phyloP scores from a whole-genome alignment of 2,113 vertebrate genomes.

The Hepsetus odoe region DNA sequence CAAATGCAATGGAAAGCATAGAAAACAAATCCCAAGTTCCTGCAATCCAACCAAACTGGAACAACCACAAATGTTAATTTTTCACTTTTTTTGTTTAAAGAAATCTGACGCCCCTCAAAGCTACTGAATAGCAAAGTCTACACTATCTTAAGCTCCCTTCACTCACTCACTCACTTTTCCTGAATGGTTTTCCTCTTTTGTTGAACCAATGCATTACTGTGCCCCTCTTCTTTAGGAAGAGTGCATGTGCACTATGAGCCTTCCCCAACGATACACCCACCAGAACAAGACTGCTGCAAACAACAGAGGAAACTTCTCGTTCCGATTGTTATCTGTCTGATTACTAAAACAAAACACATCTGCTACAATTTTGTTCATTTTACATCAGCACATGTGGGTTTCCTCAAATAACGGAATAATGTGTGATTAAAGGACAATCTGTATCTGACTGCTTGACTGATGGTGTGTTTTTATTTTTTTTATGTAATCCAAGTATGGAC shows the following conservation, averaged over 20 bases:
- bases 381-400: too few relatives aligned
- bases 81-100: slow-evolving; percentile 26
- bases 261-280: not conserved
- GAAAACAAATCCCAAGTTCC: not conserved
- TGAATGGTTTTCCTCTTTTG: not conserved
- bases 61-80: slow-evolving; percentile 35
- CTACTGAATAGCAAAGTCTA: not conserved
- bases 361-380: too few relatives aligned
- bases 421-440: too few relatives aligned
- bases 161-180: too few relatives aligned
- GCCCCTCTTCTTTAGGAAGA: not conserved
- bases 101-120: slow-evolving; percentile 12
- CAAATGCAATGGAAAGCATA: not conserved
- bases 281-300: not conserved
- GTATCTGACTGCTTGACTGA: too few relatives aligned
- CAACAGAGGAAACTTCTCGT: not conserved
- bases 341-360: not conserved
- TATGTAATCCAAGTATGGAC: too few relatives aligned
- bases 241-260: not conserved
- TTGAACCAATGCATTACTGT: not conserved
- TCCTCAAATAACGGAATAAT: too few relatives aligned
- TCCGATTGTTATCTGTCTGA: not conserved
- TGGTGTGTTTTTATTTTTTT: too few relatives aligned
- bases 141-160: not conserved
- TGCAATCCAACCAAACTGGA: slow-evolving; percentile 39